Evolutionary conservation across 2,797 vertebrate species (phyloP), one percentile per base, ranked within the genome.

Genomic region (Chrosomus eos): DNA sequence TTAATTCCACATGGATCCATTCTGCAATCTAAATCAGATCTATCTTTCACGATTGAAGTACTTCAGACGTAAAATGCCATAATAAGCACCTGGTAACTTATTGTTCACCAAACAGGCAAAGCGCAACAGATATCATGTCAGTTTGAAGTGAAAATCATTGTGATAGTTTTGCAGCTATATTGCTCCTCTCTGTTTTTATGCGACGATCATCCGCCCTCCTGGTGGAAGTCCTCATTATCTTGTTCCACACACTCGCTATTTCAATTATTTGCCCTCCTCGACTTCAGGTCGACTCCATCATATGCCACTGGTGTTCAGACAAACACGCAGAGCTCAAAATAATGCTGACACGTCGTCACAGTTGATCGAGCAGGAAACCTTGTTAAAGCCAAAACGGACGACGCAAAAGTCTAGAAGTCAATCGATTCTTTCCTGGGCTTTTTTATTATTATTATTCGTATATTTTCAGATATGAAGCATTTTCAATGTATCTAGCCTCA

Each of bases 211-310:
- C 83, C 38, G 16, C 21, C 48, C 68, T 80, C 38, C 77, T 64
- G 33, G 40, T 79, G 75, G 51, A 48, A 48, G 33, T 83, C 14
- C 81, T 86, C 76, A 86, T 86, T 86, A 86, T 86, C 68, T 48
- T 74, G 68, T 74, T 80, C 75, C 51, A 33, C 81, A 13, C 45
- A 68, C 81, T 74, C 81, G 14, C 81, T 66, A n/a, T 83, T 55
- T 79, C 67, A 86, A 86, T 79, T 58, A 53, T 86, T 66, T 83
- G 75, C 45, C 31, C 21, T 53, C 48, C 81, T 83, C 14, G 16
- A 51, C 74, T 43, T 40, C 38, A 40, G 55, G 55, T 68, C 18
- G 58, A 83, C 36, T 79, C 40, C 19, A 51, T 78, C 66, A 72
- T 38, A 53, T 73, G 85, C 67, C 72, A 77, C 74, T n/a, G 33